Conservation (phyloP, 2,113 vertebrate genomes). For the Syngnathus scovelli region DNA sequence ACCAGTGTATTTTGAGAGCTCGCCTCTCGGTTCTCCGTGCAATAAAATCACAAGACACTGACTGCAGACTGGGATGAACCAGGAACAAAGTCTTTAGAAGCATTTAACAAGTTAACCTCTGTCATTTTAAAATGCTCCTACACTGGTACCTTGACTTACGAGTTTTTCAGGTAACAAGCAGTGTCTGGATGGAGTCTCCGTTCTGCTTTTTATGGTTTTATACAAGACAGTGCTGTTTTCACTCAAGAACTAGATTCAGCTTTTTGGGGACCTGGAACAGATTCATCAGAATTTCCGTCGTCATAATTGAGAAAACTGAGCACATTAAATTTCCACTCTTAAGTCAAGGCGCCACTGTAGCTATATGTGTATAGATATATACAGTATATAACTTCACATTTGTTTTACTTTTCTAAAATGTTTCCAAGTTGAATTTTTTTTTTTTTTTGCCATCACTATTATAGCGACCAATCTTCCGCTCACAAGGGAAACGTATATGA, state of each 20-base stretch:
- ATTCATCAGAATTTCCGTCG: background rate
- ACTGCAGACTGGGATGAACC: constrained; percentile 56
- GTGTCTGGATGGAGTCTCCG: background rate
- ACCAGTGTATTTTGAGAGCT: constrained; percentile 59
- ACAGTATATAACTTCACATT: constrained; percentile 25
- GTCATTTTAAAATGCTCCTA: constrained; percentile 52
- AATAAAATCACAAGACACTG: constrained; percentile 59
- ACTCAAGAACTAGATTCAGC: background rate
- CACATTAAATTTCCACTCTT: background rate
- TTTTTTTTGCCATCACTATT: constrained; percentile 1
- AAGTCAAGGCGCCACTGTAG: background rate
- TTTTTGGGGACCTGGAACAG: background rate
- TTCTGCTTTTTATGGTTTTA: background rate
- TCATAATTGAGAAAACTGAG: background rate
- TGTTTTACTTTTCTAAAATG: constrained; percentile 25
- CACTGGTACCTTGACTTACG: background rate
- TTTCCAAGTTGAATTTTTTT: constrained; percentile 14
- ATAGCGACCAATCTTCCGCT: background rate
- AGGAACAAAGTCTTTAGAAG: constrained; percentile 51
- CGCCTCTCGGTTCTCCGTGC: constrained; percentile 64
- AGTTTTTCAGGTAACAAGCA: background rate
- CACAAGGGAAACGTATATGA: constrained; percentile 28
- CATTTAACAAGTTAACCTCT: constrained; percentile 58
- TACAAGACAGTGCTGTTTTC: background rate
- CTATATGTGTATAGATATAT: background rate